These are phyloP conservation scores for Barbus barbus DNA, from an alignment of 2,113 vertebrate genomes.

Conservation along the genomic window DNA sequence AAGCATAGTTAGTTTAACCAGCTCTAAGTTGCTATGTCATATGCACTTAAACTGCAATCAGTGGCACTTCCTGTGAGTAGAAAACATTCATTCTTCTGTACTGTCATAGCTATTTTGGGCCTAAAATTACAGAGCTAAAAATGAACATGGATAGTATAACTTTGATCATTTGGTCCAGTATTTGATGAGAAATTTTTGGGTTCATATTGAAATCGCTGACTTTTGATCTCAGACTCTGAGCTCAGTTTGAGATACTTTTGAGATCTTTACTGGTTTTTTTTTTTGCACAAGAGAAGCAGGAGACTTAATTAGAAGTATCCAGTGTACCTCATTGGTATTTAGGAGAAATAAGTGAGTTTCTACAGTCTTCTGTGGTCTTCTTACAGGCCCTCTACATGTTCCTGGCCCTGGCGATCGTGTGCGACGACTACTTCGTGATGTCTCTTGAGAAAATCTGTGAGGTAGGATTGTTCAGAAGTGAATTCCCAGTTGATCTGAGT, in stretches of 20 bases:
- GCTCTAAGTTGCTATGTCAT: neutral
- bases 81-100: neutral
- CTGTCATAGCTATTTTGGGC: no score
- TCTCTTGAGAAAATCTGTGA: conserved; percentile 97
- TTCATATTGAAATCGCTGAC: neutral
- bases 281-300: neutral
- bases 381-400: conserved; percentile 96
- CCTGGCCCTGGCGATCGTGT: conserved; percentile 93
- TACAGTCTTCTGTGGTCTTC: neutral
- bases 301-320: no score
- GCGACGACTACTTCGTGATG: conserved; percentile 96
- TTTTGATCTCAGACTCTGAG: neutral
- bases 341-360: neutral
- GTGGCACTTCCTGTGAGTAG: no score
- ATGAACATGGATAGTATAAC: neutral
- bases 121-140: neutral
- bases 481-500: neutral
- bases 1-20: neutral
- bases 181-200: neutral
- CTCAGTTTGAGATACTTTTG: neutral
- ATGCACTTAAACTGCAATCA: neutral
- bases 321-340: neutral
- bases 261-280: neutral
- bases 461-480: conserved; percentile 71
- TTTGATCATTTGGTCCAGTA: neutral